Base-by-base conservation (phyloP, 2,888 invertebrate species). In the Cephalotes varians region DNA sequence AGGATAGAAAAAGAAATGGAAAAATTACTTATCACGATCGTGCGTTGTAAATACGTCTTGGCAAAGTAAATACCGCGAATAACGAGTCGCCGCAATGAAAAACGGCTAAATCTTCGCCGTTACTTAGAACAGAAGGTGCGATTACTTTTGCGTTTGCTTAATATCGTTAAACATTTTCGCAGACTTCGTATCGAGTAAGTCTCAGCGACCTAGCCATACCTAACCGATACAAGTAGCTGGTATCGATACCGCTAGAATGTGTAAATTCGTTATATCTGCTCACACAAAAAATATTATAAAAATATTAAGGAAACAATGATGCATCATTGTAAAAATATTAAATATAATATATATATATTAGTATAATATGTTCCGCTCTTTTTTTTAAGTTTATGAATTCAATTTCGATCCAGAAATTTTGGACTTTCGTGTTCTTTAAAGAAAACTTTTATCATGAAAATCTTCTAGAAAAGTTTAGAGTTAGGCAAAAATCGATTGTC, bases 401-500 rank as follows among this genome's bases (percentile, higher is more conserved):
- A 21, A 18, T 25, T 60, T 31, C 28, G 1, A 6, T 73, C n/a
- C 7, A 54, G n/a, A 18, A 28, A 51, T 40, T 21, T 40, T 18
- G n/a, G 10, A 18, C 7, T 69, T 69, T 40, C 31, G 44, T 56
- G 31, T 12, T 56, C 25, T 18, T 40, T 10, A 28, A 40, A 31
- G 37, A n/a, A 74, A 49, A 49, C 49, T 9, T 64, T 10, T 37
- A 34, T 10, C 18, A 54, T 31, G 72, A 44, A 77, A 77, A 56
- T 44, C 12, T 21, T 5, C 4, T 31, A 7, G 3, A 65, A 28
- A 71, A 21, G 3, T 49, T 25, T 25, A n/a, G n/a, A n/a, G n/a
- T 28, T 7, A 56, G 10, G 54, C 12, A 80, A 69, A 77, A 80
- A 86, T 86, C 84, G 84, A 84, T 86, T 81, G 83, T 71, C 62